Base-by-base conservation (phyloP, 2,797 vertebrate genomes). In the Myotis vivesi region DNA sequence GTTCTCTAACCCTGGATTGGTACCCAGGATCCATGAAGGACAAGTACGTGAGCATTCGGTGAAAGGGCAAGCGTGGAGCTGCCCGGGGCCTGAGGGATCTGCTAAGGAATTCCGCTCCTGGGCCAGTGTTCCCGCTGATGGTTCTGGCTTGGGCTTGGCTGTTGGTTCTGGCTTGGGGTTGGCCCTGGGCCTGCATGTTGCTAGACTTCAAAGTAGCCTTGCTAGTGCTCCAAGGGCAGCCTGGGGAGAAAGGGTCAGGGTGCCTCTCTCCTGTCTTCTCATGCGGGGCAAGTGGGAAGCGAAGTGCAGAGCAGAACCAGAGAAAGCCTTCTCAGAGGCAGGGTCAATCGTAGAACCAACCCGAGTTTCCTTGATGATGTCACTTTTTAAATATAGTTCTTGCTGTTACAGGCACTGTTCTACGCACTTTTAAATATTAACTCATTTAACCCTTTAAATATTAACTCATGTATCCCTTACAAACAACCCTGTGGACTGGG, bases 361-460 rank as follows among this genome's bases (percentile, higher is more conserved):
- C 4, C 1, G 77, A 49, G 38, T 55, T 38, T 51, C 17, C 20
- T 25, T 79, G 25, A 51, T 77, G 7, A 28, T 8, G 17, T 85
- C 44, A 16, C 20, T 86, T 73, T 92, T 57, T 13, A 84, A 69
- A 82, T 25, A 23, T 68, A 30, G 30, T 57, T 85, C 44, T 88
- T 49, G 12, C 64, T 93, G 25, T 28, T 53, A 72, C 22, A 72
- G 30, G 69, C 46, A 46, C 16, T 77, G n/a, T 92, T 64, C 22
- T 69, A 79, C 89, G 89, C n/a, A 44, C 59, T 91, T 94, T 84
- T 57, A 79, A 89, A 12, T 66, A 91, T 57, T 84, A 91, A 91
- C 41, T 76, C 25, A 53, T 87, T 91, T 79, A 49, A 75, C 57
- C 28, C 64, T 95, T 91, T 88, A 79, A 91, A 87, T 83, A 82